Conservation (phyloP, 1,140 invertebrate species). For the Acromyrmex charruanus region DNA sequence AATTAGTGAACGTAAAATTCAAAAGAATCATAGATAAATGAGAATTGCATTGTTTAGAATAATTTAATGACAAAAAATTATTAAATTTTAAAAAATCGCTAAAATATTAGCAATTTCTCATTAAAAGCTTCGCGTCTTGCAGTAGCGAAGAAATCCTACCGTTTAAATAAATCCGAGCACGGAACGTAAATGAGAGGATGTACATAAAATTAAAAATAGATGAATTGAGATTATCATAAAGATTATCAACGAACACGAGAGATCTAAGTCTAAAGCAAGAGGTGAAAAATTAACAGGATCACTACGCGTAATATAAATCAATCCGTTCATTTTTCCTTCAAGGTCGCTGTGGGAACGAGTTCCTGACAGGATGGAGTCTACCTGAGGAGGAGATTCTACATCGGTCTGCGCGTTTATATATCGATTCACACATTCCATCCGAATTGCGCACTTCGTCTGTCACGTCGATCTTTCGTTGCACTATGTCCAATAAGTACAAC, state of each 20-base stretch:
- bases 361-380: constrained; percentile 59
- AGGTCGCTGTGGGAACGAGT: constrained; percentile 44
- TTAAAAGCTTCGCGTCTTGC: neutral
- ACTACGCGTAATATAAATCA: constrained; percentile 34
- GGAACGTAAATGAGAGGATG: neutral
- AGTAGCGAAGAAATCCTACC: neutral
- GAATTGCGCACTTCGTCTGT: constrained; percentile 6
- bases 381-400: constrained; percentile 49
- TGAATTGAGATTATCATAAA: neutral
- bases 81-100: neutral
- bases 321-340: constrained; percentile 41
- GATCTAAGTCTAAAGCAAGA: constrained; percentile 22
- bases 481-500: constrained; percentile 82
- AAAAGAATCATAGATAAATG: neutral
- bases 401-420: neutral
- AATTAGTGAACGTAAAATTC: neutral
- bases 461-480: constrained; percentile 25
- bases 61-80: neutral
- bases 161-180: neutral
- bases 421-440: neutral
- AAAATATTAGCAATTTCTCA: neutral
- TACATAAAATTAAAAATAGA: neutral
- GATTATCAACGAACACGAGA: neutral
- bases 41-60: neutral
- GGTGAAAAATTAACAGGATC: constrained; percentile 1